These are phyloP conservation scores for Peromyscus eremicus DNA, from an alignment of 2,797 vertebrate genomes.

Conservation along the genomic window DNA sequence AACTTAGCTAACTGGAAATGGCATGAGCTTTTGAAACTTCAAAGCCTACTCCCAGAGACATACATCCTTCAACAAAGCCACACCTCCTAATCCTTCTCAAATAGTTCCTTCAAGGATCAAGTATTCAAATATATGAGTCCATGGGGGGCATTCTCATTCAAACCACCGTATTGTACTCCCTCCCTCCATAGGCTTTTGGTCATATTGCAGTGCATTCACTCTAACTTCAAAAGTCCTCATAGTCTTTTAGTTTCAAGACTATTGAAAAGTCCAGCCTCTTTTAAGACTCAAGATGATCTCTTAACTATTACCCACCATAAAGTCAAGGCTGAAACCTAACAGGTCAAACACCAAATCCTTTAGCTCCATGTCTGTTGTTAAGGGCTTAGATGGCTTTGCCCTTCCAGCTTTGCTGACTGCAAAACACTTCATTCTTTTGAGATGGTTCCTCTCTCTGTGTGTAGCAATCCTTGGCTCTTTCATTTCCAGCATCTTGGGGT, in stretches of 20 bases:
- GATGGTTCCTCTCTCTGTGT: background rate
- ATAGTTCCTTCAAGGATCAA: background rate
- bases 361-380: no score
- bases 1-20: background rate
- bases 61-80: background rate
- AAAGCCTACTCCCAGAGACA: background rate
- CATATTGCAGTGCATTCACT: no score
- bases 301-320: background rate
- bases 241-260: background rate
- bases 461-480: background rate
- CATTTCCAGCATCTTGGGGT: background rate
- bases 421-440: background rate
- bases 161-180: background rate
- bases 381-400: background rate
- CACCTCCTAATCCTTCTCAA: background rate
- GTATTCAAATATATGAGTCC: background rate
- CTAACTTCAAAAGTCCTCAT: background rate
- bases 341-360: background rate
- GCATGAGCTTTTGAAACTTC: background rate
- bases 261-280: background rate
- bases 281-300: background rate
- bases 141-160: background rate
- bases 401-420: background rate
- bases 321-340: background rate
- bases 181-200: no score